phyloP scores from a whole-genome alignment of 2,797 vertebrate species.

The Octomys mimax region DNA sequence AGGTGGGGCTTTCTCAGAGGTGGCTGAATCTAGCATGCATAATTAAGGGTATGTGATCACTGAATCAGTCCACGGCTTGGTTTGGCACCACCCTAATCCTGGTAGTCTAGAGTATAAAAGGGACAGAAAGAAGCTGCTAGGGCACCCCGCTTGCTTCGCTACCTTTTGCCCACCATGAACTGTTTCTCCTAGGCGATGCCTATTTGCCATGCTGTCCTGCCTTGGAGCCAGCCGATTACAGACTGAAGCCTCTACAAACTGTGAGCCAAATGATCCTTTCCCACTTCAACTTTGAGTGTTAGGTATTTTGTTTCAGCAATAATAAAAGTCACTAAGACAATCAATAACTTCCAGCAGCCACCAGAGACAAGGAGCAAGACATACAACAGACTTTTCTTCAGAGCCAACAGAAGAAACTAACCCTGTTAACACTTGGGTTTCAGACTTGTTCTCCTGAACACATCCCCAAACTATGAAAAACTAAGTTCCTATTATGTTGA shows the following conservation, averaged over 20 bases:
- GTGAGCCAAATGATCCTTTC: neutral
- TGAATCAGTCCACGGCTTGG: neutral
- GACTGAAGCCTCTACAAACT: neutral
- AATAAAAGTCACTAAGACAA: neutral
- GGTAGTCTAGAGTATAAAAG: neutral
- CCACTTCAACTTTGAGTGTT: neutral
- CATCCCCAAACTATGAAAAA: neutral
- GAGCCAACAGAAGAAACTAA: neutral
- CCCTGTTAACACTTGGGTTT: neutral
- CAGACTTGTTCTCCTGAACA: neutral
- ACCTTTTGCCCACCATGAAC: neutral
- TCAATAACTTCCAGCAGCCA: neutral
- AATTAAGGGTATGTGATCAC: neutral
- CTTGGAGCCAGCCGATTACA: neutral
- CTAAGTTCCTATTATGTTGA: neutral
- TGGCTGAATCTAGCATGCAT: neutral
- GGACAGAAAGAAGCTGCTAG: neutral
- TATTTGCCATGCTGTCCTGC: neutral
- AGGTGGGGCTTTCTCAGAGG: neutral
- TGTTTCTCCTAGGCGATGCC: neutral
- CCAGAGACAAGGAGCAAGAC: neutral
- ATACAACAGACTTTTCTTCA: neutral
- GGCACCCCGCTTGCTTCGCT: neutral
- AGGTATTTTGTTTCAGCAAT: neutral
- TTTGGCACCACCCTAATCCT: neutral